These are phyloP conservation scores for Ceraclea dissimilis DNA, from an alignment of 2,888 invertebrate species.

Conservation along the genomic window DNA sequence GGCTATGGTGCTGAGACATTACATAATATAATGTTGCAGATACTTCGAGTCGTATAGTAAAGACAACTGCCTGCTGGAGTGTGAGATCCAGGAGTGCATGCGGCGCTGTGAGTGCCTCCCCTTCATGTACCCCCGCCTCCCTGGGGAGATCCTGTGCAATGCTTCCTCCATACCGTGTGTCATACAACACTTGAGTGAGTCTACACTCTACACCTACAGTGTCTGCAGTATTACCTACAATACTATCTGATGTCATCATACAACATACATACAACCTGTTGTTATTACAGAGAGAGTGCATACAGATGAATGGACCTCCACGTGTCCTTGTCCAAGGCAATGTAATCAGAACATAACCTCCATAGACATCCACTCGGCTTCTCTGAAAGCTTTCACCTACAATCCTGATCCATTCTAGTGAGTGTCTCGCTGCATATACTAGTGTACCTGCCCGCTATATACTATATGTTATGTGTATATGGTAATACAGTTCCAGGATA, in stretches of 20 bases:
- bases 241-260: neutral
- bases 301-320: slow-evolving; percentile 11
- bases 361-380: slow-evolving; percentile 13
- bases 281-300: slow-evolving; percentile 15
- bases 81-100: slow-evolving; percentile 16
- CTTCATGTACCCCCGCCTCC: slow-evolving; percentile 19
- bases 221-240: neutral
- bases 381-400: slow-evolving; percentile 3
- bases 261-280: neutral
- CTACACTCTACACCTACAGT: neutral
- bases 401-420: slow-evolving; percentile 23
- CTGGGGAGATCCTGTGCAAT: slow-evolving; percentile 14
- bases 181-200: slow-evolving; percentile 18
- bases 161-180: slow-evolving; percentile 18
- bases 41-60: slow-evolving; percentile 20
- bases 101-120: slow-evolving; percentile 21
- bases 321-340: slow-evolving; percentile 30
- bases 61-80: slow-evolving; percentile 20
- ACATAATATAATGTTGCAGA: slow-evolving; percentile 4
- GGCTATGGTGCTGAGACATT: too few species aligned
- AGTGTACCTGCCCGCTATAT: too few species aligned
- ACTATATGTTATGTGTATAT: too few species aligned
- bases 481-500: slow-evolving; percentile 23
- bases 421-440: slow-evolving; percentile 1
- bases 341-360: slow-evolving; percentile 30